Percentiles rank a stretch among this genome's conserved stretches.
These are phyloP conservation scores for Nylanderia fulva DNA, from an alignment of 1,140 invertebrate species.

Conservation along the genomic window DNA sequence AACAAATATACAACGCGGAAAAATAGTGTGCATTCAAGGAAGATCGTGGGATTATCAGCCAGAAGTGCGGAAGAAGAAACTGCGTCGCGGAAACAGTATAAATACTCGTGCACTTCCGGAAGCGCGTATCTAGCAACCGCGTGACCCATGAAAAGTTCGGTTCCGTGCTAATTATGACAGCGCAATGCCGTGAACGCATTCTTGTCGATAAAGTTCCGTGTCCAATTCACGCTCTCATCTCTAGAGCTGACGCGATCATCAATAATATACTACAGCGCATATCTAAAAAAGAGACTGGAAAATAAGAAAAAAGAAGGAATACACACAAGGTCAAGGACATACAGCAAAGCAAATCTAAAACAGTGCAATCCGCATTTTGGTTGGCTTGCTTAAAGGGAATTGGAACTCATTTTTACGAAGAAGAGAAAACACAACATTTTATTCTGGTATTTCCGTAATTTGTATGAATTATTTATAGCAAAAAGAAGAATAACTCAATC, in stretches of 20 bases:
- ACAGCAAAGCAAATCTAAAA: neutral
- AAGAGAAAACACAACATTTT: neutral
- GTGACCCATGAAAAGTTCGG: slow-evolving; percentile 29
- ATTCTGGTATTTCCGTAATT: neutral
- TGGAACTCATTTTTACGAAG: slow-evolving; percentile 10
- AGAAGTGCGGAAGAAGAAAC: neutral
- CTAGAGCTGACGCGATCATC: neutral
- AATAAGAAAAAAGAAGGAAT: neutral
- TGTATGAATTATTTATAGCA: neutral
- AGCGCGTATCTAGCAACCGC: neutral
- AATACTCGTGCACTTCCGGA: neutral
- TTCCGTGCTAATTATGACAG: slow-evolving; percentile 49
- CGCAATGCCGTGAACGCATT: slow-evolving; percentile 39
- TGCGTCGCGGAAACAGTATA: neutral
- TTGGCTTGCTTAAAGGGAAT: slow-evolving; percentile 31
- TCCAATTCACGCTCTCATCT: slow-evolving; percentile 7
- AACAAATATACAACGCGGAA: neutral
- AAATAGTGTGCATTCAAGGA: neutral
- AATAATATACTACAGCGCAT: slow-evolving; percentile 4
- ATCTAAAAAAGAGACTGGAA: neutral
- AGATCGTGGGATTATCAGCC: neutral
- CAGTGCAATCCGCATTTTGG: neutral
- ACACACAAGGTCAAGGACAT: neutral
- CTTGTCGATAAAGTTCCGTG: slow-evolving; percentile 29
- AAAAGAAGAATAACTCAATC: neutral